Base-by-base conservation (phyloP, 1,140 invertebrate genomes). In the Laupala kohalensis region DNA sequence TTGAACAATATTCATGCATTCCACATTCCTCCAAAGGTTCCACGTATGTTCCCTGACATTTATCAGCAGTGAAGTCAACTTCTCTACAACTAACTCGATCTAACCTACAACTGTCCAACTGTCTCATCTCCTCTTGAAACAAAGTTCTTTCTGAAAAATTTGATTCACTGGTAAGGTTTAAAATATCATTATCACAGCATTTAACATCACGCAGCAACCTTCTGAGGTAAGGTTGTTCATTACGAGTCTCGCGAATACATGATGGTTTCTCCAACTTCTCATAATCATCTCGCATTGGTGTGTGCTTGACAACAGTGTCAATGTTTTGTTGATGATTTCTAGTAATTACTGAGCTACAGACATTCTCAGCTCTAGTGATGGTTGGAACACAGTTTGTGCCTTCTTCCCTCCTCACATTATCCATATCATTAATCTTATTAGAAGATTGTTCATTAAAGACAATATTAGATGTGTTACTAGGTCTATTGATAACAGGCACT, bases 361-460 rank as follows among this genome's bases (percentile, higher is more conserved):
- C 1, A 4, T 19, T 13, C 1, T 73, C 63, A 6, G 66, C 68
- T 65, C 69, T 73, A 13, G 72, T 73, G 15, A 69, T 69, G 6
- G 71, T 72, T 30, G 71, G 71, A n/a, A 73, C 72, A 73, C 67
- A 73, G 26, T 69, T 73, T 2, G 25, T 37, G 25, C 68, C 63
- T 30, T 73, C 68, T 15, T 23, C 29, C 24, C 5, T 13, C 6
- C 27, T 25, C 27, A 23, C 29, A 12, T 68, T 29, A 6, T 4
- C 4, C 5, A 5, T 27, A 12, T 13, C 5, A 27, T 67, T 68
- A 23, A 5, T 27, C 24, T 29, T 29, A 29, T 9, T n/a, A 13
- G 66, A 26, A 6, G 23, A 5, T 64, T 25, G 23, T 19, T 67
- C 25, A 15, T 19, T 26, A n/a, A 68, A 24, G 23, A 19, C 29